phyloP scores from a whole-genome alignment of 2,888 invertebrate genomes.

The Xestia xanthographa region DNA sequence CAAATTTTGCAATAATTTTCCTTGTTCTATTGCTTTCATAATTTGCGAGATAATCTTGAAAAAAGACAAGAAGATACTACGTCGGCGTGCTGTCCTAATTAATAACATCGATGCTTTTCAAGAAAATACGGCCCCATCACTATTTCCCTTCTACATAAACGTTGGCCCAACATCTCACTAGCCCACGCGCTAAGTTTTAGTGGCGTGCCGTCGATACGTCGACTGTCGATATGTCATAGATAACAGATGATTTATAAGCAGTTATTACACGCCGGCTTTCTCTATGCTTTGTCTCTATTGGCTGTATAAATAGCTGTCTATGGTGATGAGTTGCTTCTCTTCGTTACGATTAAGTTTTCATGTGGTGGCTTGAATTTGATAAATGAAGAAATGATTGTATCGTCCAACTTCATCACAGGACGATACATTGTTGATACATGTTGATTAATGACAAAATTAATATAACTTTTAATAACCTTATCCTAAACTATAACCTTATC shows the following conservation, averaged over 20 bases:
- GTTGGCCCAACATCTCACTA: constrained; percentile 53
- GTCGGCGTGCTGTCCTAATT: constrained; percentile 9
- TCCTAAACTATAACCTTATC: too few relatives aligned
- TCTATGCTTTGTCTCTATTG: constrained; percentile 63
- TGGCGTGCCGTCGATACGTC: constrained; percentile 46
- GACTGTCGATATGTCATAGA: constrained; percentile 61
- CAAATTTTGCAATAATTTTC: background rate
- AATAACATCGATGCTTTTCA: constrained; percentile 37
- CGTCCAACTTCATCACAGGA: background rate
- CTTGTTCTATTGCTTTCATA: background rate
- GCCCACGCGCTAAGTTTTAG: constrained; percentile 61
- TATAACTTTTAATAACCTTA: too few relatives aligned
- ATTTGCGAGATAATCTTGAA: background rate
- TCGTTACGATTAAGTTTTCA: constrained; percentile 46
- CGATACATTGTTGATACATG: background rate
- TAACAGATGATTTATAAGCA: constrained; percentile 58
- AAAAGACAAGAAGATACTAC: constrained; percentile 3
- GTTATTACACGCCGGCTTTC: constrained; percentile 63
- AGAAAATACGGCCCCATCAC: constrained; percentile 13
- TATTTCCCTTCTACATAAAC: constrained; percentile 24
- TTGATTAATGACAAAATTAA: background rate
- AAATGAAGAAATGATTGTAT: background rate
- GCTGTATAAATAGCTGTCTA: constrained; percentile 55
- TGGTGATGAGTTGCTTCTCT: constrained; percentile 49
- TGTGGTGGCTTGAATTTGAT: constrained; percentile 2